Evolutionary conservation across 2,113 vertebrate species (phyloP), one percentile per base, ranked within the genome.

Genomic region (Rhabdornis inornatus): DNA sequence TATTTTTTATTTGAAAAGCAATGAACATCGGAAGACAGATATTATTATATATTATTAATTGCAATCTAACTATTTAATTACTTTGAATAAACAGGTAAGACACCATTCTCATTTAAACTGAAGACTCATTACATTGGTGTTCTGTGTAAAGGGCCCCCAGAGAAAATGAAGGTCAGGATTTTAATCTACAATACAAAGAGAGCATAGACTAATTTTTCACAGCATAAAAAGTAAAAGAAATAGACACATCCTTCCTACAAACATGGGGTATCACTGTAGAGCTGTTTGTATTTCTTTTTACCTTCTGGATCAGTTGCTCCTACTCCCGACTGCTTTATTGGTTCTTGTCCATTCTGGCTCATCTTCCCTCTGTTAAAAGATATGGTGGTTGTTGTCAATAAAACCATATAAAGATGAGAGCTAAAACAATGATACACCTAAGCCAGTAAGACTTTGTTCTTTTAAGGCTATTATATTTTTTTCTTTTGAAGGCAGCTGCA

Each of bases 281-380:
- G 71, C 19, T 86, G 42, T 87, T 78, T 88, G 82, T 68, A n/a
- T 91, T 87, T 81, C 59, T 89, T 93, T 98, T 98, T 98, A 99
- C 99, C 99, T 98, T 99, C 99, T 66, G 98, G 92, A 78, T 99
- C 99, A 30, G 98, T 85, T 35, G 98, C 96, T 83, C 98, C 98
- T 39, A 97, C 92, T 84, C 98, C 98, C 2, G 98, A 86, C 69
- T 97, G 98, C 65, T 98, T 99, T 70, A 98, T 37, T 37, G 97
- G 91, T 14, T 99, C 98, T 93, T 98, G 98, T 90, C 98, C 99
- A 56, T 99, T 99, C 61, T 99, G 99, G 83, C 98, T 98, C 91
- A 98, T 98, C 96, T 99, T 99, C 93, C 99, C 99, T 95, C 98
- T 99, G 92, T 98, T 92, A 90, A 96, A 95, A 96, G 40, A 89